A percentile compares a stretch with the other conserved stretches of the same genome.
Conservation (phyloP, 1,140 invertebrate species). For the Pogonognathellus flavescens region DNA sequence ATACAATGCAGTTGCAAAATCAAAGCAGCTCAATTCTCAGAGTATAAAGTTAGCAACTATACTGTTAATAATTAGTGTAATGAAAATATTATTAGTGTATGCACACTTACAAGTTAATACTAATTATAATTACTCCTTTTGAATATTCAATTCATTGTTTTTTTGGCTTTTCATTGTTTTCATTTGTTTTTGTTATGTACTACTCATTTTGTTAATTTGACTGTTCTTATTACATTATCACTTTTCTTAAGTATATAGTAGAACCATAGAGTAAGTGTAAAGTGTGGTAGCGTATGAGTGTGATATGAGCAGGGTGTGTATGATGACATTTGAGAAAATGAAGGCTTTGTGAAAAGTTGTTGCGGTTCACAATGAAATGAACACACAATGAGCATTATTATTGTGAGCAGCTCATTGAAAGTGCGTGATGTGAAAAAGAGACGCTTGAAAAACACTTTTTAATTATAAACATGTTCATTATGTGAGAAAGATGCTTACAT, state of each 20-base stretch:
- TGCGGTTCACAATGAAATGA: not conserved
- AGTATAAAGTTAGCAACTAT: not conserved
- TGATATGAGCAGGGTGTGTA: not conserved
- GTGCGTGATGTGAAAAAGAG: constrained; percentile 43
- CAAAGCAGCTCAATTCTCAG: constrained; percentile 42
- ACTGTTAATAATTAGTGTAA: not conserved
- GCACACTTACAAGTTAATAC: not conserved
- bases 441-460: constrained; percentile 22
- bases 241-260: not conserved
- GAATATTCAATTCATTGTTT: not conserved
- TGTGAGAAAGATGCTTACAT: not conserved
- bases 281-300: not conserved
- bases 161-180: constrained; percentile 19
- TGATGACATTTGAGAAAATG: not conserved
- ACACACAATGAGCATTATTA: not conserved
- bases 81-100: not conserved
- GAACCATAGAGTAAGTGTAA: too few relatives aligned
- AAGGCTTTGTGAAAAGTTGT: constrained; percentile 15
- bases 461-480: constrained; percentile 10
- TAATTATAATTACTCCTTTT: not conserved
- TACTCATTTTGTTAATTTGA: constrained; percentile 8
- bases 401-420: constrained; percentile 22
- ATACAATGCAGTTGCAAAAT: constrained; percentile 45
- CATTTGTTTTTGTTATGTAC: constrained; percentile 20
- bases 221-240: constrained; percentile 3